Percentiles rank a stretch among this genome's conserved stretches.
Evolutionary conservation across 1,140 invertebrate genomes (phyloP).

Genomic region (Nebria ingens): DNA sequence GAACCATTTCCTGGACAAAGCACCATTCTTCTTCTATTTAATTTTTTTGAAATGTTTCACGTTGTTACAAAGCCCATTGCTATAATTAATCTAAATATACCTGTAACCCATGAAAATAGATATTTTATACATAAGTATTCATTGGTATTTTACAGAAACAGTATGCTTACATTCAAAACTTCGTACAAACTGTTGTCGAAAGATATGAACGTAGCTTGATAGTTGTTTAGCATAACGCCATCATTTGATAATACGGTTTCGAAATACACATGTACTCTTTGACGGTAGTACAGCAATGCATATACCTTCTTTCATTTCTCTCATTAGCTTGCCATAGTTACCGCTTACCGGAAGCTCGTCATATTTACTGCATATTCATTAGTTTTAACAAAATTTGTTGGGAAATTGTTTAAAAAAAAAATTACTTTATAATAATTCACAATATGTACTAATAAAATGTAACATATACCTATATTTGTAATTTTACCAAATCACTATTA

Average conservation of each 20-base stretch:
- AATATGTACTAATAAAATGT: too few relatives aligned
- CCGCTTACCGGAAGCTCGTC: too few relatives aligned
- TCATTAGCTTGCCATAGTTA: too few relatives aligned
- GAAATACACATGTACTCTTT: conserved; percentile 57
- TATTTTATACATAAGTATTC: neutral
- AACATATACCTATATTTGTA: too few relatives aligned
- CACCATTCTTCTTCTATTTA: conserved; percentile 72
- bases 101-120: conserved; percentile 10
- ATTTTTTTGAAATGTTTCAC: conserved; percentile 60
- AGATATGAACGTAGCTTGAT: conserved; percentile 50
- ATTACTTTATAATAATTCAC: too few relatives aligned
- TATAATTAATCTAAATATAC: conserved; percentile 62
- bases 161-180: conserved; percentile 50
- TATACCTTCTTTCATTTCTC: conserved; percentile 77
- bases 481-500: too few relatives aligned
- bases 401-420: too few relatives aligned
- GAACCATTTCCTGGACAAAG: conserved; percentile 58
- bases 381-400: too few relatives aligned
- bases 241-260: conserved; percentile 50
- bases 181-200: conserved; percentile 70
- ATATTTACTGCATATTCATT: too few relatives aligned
- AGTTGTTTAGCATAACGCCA: conserved; percentile 34
- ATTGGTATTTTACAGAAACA: too few relatives aligned
- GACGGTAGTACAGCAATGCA: conserved; percentile 64
- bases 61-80: conserved; percentile 58